A percentile compares a stretch with the other conserved stretches of the same genome.
These are phyloP conservation scores for Amaurobius ferox DNA, from an alignment of 2,888 invertebrate species.

Conservation along the genomic window DNA sequence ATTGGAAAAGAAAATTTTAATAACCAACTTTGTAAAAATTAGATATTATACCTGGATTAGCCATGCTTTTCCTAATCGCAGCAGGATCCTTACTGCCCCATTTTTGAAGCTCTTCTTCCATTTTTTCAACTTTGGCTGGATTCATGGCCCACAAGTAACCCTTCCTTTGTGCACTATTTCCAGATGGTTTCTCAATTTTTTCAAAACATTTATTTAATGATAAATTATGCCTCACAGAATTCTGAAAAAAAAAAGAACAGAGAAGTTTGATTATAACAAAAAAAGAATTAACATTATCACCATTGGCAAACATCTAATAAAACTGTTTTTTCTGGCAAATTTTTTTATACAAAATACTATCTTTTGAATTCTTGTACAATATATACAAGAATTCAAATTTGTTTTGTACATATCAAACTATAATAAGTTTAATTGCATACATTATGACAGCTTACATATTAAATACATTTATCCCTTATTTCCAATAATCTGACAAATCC, in stretches of 20 bases:
- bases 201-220: slow-evolving; percentile 99
- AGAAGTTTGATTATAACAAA: background rate
- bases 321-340: no score
- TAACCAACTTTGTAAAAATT: no score
- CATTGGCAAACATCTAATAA: no score
- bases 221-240: slow-evolving; percentile 97
- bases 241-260: slow-evolving; percentile 78
- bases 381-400: no score
- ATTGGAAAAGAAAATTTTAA: no score
- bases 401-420: no score
- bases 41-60: slow-evolving; percentile 93
- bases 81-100: slow-evolving; percentile 97
- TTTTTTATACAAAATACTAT: no score
- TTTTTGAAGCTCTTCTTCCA: slow-evolving; percentile 98
- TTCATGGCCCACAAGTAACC: slow-evolving; percentile 98
- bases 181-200: slow-evolving; percentile 95
- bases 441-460: no score
- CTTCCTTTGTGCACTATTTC: slow-evolving; percentile 83
- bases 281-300: background rate
- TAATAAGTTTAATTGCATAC: no score
- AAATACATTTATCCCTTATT: no score
- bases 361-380: no score
- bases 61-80: slow-evolving; percentile 95
- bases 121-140: slow-evolving; percentile 94
- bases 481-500: no score